Base-by-base conservation (phyloP, 2,797 vertebrate species). In the Spinus olivaceus region DNA sequence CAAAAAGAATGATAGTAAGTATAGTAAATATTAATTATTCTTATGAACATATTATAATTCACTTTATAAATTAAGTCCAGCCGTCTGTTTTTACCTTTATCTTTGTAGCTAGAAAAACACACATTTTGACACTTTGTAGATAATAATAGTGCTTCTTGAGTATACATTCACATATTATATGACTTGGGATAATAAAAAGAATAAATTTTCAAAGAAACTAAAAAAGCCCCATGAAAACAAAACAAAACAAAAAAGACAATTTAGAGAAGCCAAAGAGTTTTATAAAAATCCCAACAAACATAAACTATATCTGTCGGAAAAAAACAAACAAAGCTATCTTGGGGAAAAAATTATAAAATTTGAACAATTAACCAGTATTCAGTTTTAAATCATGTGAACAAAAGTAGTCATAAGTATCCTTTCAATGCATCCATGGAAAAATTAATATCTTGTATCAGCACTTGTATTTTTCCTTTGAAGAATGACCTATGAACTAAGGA, bases 1-100 rank as follows among this genome's bases (percentile, higher is more conserved):
- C 27, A 50, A 56, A 88, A 83, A 69, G 8, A 77, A 44, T 53
- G 2, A 30, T 53, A 35, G 5, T 24, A 46, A 71, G 6, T 27
- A 35, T 20, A 51, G 14, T 59, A 94, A 78, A 79, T 88, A 81
- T 61, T 71, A 67, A 71, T 92, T 86, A 37, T 33, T 79, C 8
- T 44, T 90, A 59, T 14, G 8, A 92, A 41, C 8, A 25, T 72
- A 23, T 41, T 60, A 35, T 37, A 23, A 66, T 50, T 88, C 21
- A 33, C 17, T 86, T 86, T 24, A 57, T 60, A 77, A 81, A 59
- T 69, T 73, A 88, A 66, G 10, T 63, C 5, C 35, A 69, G 22
- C 3, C 14, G 33, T 54, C 14, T 76, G 18, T 59, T 89, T 91
- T 47, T 65, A 47, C 5, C 28, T 92, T 57, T 47, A 49, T 15